A percentile compares a stretch with the other conserved stretches of the same genome.
Evolutionary conservation across 1,140 invertebrate genomes (phyloP).

Genomic region (Conus betulinus): DNA sequence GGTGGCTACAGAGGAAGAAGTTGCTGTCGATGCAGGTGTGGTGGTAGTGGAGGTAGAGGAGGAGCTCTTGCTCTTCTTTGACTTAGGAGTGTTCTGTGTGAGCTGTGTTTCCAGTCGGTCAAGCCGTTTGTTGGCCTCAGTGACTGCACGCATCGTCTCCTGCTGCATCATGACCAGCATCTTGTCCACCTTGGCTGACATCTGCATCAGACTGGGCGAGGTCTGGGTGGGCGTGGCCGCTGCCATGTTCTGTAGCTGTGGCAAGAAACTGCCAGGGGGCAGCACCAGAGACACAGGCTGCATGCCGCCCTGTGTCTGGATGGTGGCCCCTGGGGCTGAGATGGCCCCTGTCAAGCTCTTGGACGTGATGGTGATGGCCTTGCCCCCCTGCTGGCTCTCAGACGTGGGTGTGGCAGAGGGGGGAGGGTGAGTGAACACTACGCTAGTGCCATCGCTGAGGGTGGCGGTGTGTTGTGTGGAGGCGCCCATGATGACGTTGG

Average conservation of each 20-base stretch:
- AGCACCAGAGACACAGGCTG: conserved; percentile 46
- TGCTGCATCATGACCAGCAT: conserved; percentile 40
- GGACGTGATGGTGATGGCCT: conserved; percentile 19
- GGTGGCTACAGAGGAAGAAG: not conserved
- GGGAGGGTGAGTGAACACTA: conserved; percentile 35
- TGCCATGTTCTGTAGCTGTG: conserved; percentile 32
- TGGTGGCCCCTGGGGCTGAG: conserved; percentile 29
- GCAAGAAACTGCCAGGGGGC: conserved; percentile 41
- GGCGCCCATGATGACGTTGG: conserved; percentile 35
- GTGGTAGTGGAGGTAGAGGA: conserved; percentile 9
- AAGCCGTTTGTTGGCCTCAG: conserved; percentile 43
- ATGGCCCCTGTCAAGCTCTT: conserved; percentile 16
- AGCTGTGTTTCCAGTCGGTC: conserved; percentile 44
- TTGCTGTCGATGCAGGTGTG: conserved; percentile 18
- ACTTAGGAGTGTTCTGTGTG: not conserved
- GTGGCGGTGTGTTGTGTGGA: conserved; percentile 26
- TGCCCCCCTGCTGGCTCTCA: conserved; percentile 21
- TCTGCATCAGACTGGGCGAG: conserved; percentile 39
- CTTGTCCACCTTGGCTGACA: conserved; percentile 44
- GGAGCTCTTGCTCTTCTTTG: conserved; percentile 10
- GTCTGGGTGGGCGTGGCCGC: not conserved
- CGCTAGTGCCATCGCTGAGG: conserved; percentile 31
- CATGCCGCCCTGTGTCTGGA: conserved; percentile 39
- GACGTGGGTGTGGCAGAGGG: conserved; percentile 31
- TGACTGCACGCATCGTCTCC: conserved; percentile 35